Base-by-base conservation (phyloP, 53 echinoderm and acorn worm species). In the Holothuria leucospilota region DNA sequence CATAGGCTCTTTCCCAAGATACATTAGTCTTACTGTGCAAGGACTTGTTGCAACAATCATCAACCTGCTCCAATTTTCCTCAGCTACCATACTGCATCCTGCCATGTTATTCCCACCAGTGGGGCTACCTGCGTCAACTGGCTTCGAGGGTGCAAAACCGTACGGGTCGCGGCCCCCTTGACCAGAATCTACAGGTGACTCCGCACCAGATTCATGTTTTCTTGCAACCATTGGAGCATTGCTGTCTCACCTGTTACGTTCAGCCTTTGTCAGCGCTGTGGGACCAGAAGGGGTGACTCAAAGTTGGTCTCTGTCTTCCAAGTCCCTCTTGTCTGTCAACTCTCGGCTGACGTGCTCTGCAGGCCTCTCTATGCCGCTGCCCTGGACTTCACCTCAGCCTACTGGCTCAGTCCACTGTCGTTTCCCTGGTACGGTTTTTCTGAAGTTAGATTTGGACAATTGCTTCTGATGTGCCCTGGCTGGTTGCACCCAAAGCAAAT, bases 321-420 rank as follows among this genome's bases (percentile, higher is more conserved):
- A 2, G 13, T 49, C 49, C 49, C 49, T 49, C 49, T 49, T 13
- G 3, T 39, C 28, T 71, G 21, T 39, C 20, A 30, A 13, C 49
- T 49, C 49, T 6, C 6, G 39, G 34, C 26, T 20, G 0, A 30
- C 71, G 14, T 71, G 30, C 71, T 39, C 40, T 38, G 71, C 16
- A 71, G 39, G 71, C 71, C 30, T 71, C 39, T 29, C 13, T 39
- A 27, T 15, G 40, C 13, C 2, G 30, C 71, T 39, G 30, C 34
- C 14, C 21, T 71, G 71, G 71, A 39, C 71, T 71, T 29, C 71
- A 71, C 71, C 71, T 38, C 15, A 39, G 39, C 71, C 71, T 71
- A 71, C 39, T 71, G 38, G 71, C 28, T 29, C 71, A 71, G 30
- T 39, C 71, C 71, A 23, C 9, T 8, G 28, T 16, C 64, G 64